phyloP scores from a whole-genome alignment of 2,888 invertebrate species.

The Rhagonycha lutea region DNA sequence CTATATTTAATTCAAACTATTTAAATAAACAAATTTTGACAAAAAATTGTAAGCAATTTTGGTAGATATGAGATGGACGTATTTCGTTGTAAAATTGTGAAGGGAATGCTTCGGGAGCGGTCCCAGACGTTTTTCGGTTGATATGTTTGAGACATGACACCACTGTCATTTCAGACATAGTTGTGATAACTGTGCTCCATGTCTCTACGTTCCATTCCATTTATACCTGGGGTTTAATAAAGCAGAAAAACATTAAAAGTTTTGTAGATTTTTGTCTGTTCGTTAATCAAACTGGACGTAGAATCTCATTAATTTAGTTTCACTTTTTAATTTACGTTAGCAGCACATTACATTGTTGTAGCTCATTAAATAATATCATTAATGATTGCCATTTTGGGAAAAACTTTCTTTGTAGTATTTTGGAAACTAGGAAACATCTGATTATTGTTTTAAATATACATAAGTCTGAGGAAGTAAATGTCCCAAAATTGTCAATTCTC shows the following conservation, averaged over 20 bases:
- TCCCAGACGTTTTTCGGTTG: constrained; percentile 37
- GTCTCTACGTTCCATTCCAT: constrained; percentile 39
- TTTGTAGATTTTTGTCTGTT: constrained; percentile 4
- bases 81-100: not conserved
- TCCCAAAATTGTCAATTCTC: not conserved
- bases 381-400: too few relatives aligned
- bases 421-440: too few relatives aligned
- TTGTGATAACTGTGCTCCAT: constrained; percentile 38
- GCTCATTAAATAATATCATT: too few relatives aligned
- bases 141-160: constrained; percentile 42
- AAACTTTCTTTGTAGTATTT: too few relatives aligned
- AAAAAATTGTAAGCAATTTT: constrained; percentile 1
- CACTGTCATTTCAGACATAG: constrained; percentile 40
- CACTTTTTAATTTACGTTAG: not conserved
- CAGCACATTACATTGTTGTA: not conserved
- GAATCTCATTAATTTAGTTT: not conserved
- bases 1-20: not conserved
- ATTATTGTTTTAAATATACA: too few relatives aligned
- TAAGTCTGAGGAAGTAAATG: not conserved
- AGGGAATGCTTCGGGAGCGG: constrained; percentile 10
- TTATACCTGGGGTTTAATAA: constrained; percentile 38
- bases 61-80: not conserved
- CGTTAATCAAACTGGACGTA: not conserved
- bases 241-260: constrained; percentile 31
- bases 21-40: not conserved